Evolutionary conservation across 2,888 invertebrate genomes (phyloP).

Genomic region (Pyrrhia umbra): DNA sequence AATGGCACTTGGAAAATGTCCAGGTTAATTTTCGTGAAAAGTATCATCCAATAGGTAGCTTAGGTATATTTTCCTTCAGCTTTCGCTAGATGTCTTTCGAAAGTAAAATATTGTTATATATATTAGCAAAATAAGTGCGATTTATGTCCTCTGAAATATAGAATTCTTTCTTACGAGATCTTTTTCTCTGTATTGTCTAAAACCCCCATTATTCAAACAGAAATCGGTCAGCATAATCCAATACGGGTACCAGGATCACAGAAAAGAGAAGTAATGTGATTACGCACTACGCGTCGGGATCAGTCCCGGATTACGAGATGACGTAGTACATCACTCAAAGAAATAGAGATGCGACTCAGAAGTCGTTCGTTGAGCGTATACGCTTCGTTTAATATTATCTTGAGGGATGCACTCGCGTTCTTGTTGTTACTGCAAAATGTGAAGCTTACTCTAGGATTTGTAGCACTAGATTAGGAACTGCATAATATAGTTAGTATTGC

Average conservation of each 20-base stretch:
- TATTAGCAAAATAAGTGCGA: background rate
- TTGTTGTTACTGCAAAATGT: constrained; percentile 5
- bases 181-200: constrained; percentile 2
- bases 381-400: constrained; percentile 39
- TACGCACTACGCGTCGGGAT: constrained; percentile 43
- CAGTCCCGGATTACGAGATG: constrained; percentile 55
- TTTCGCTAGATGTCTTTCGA: too few relatives aligned
- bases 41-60: too few relatives aligned
- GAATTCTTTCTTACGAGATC: background rate
- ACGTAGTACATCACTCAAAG: constrained; percentile 51
- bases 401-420: constrained; percentile 25
- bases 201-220: constrained; percentile 28
- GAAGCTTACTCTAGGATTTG: background rate
- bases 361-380: constrained; percentile 35
- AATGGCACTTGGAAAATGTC: too few relatives aligned
- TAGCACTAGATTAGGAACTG: background rate
- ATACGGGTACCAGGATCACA: constrained; percentile 52
- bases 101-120: too few relatives aligned
- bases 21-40: too few relatives aligned
- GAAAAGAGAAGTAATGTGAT: constrained; percentile 36
- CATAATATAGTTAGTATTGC: background rate
- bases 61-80: too few relatives aligned
- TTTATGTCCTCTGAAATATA: background rate
- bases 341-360: constrained; percentile 42
- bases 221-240: constrained; percentile 40